Evolutionary conservation across 2,113 vertebrate genomes (phyloP), one percentile per base, ranked within the genome.

Genomic region (Seriola aureovittata): DNA sequence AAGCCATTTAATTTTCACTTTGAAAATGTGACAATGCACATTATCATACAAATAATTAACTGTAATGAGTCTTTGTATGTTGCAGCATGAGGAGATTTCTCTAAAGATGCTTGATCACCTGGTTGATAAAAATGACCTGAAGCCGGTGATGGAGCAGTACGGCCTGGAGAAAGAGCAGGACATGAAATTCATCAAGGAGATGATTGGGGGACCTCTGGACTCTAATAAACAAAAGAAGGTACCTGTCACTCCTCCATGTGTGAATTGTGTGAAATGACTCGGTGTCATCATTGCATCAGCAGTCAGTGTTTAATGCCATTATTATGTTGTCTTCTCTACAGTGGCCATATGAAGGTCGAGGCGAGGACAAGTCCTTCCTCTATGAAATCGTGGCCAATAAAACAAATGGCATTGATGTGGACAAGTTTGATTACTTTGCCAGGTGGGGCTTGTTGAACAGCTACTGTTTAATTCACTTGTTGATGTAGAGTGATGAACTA

Each of bases 341-440:
- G 96, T 96, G 96, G 97, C 89, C 89, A 0, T 97, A 97, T 75
- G 62, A n/a, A 65, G 97, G 97, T 63, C 93, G 97, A 2, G 16
- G 70, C 17, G 59, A 94, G 79, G 92, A 96, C 34, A 98, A 99
- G 67, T 95, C 93, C 55, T 99, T 99, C 93, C 96, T 99, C 4
- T 99, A 97, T 81, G 96, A 99, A 25, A 3, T 99, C 36, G 98
- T 99, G 21, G 94, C 97, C 34, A 99, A 99, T 89, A 97, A 97
- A 88, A 91, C 75, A 79, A 98, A 93, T 13, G 96, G 97, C 42
- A 96, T 99, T 8, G 97, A 99, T 6, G 97, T 99, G 84, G 97
- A 99, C 93, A 99, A 99, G 67, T 98, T 97, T 96, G 97, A 99
- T 80, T 99, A 99, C 85, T 97, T 99, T 92, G 97, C 97, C 72